A percentile compares a stretch with the other conserved stretches of the same genome.
These are phyloP conservation scores for Acleris cristana DNA, from an alignment of 2,888 invertebrate species.

Conservation along the genomic window DNA sequence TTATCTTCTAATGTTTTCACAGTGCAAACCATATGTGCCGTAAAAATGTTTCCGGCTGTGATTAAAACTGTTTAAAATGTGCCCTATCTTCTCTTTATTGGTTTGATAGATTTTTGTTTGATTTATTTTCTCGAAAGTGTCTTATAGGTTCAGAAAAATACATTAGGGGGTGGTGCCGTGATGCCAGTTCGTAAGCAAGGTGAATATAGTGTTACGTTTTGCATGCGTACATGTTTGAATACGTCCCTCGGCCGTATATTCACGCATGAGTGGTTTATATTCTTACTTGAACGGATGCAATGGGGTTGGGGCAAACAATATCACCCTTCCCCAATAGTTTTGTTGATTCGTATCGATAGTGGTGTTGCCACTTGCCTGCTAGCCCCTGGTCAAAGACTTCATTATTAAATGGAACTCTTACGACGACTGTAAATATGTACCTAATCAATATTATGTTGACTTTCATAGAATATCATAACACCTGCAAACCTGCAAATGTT, in stretches of 20 bases:
- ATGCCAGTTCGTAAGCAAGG: conserved; percentile 92
- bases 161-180: conserved; percentile 81
- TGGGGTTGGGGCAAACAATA: conserved; percentile 52
- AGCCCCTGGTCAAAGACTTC: not conserved
- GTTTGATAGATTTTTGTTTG: conserved; percentile 65
- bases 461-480: too few species aligned
- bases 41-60: conserved; percentile 66
- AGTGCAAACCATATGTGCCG: conserved; percentile 66
- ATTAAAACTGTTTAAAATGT: conserved; percentile 74
- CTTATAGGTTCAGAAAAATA: conserved; percentile 72
- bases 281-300: conserved; percentile 32
- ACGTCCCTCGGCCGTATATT: conserved; percentile 1
- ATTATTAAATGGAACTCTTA: not conserved
- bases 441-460: too few species aligned
- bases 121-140: conserved; percentile 62
- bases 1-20: conserved; percentile 77
- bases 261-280: conserved; percentile 26
- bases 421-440: not conserved
- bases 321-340: conserved; percentile 50
- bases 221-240: conserved; percentile 2
- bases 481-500: too few species aligned
- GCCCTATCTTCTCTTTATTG: conserved; percentile 51
- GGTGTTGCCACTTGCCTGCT: conserved; percentile 52
- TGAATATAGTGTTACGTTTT: conserved; percentile 64
- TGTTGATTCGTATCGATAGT: conserved; percentile 59